phyloP scores from a whole-genome alignment of 2,888 invertebrate genomes.

The Bruchidius siliquastri region DNA sequence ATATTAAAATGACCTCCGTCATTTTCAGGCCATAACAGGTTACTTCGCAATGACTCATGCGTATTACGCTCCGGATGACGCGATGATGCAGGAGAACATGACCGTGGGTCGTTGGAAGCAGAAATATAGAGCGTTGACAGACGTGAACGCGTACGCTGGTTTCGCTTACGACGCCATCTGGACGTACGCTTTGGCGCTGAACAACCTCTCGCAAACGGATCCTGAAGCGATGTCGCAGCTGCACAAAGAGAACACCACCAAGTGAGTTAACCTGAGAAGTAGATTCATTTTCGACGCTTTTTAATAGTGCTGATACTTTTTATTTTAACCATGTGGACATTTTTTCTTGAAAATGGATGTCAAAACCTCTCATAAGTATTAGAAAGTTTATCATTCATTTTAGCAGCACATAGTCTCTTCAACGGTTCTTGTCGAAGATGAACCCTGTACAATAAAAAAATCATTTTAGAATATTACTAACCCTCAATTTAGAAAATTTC shows the following conservation, averaged over 20 bases:
- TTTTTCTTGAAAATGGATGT: too few species aligned
- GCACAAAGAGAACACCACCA: slow-evolving; percentile 52
- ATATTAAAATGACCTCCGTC: too few species aligned
- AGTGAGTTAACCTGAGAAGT: slow-evolving; percentile 39
- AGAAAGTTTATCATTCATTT: too few species aligned
- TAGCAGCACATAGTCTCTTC: too few species aligned
- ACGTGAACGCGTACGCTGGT: slow-evolving; percentile 61
- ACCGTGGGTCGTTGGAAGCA: slow-evolving; percentile 61
- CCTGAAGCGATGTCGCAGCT: slow-evolving; percentile 54
- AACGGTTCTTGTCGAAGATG: too few species aligned
- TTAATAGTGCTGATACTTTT: too few species aligned
- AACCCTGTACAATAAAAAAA: too few species aligned
- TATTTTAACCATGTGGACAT: too few species aligned
- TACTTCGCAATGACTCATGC: slow-evolving; percentile 67
- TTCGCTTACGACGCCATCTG: slow-evolving; percentile 80
- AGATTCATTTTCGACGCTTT: neutral
- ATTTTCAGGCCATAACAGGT: slow-evolving; percentile 61
- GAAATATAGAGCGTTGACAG: slow-evolving; percentile 42
- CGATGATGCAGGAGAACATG: slow-evolving; percentile 59
- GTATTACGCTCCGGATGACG: slow-evolving; percentile 58
- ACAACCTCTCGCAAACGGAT: slow-evolving; percentile 59
- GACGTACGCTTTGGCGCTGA: slow-evolving; percentile 70
- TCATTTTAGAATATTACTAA: too few species aligned
- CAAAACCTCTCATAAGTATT: too few species aligned
- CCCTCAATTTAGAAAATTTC: too few species aligned